phyloP scores from a whole-genome alignment of 35 echinoderm and acorn worm species.

The Strongylocentrotus purpuratus region DNA sequence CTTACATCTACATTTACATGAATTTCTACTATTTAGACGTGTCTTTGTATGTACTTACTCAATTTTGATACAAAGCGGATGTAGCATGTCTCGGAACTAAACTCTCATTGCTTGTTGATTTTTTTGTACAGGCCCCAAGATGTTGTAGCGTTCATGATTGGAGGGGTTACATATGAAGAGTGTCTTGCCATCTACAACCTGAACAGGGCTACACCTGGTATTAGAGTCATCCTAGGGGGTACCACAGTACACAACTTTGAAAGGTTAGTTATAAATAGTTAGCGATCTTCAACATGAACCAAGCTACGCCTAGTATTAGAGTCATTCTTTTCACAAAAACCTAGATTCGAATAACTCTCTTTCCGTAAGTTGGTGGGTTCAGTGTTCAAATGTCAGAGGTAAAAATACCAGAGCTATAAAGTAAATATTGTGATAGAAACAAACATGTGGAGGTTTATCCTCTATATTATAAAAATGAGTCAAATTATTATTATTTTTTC shows the following conservation, averaged over 20 bases:
- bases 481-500: too few relatives aligned
- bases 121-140: slow-evolving; percentile 83
- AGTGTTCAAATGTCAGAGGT: background rate
- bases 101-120: background rate
- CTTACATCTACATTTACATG: slow-evolving; percentile 84
- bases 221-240: slow-evolving; percentile 83
- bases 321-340: background rate
- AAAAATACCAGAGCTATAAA: background rate
- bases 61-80: too few relatives aligned
- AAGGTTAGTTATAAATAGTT: slow-evolving; percentile 51
- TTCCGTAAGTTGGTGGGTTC: background rate
- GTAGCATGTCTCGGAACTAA: too few relatives aligned
- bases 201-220: slow-evolving; percentile 92
- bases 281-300: too few relatives aligned
- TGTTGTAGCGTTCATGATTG: slow-evolving; percentile 93
- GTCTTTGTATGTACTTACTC: too few relatives aligned
- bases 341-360: background rate
- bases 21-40: too few relatives aligned
- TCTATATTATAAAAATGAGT: too few relatives aligned
- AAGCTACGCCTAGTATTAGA: background rate
- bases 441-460: too few relatives aligned
- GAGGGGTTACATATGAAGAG: slow-evolving; percentile 97
- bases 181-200: slow-evolving; percentile 84
- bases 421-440: background rate
- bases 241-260: slow-evolving; percentile 90